Evolutionary conservation across 2,113 vertebrate genomes (phyloP).

Genomic region (Arothron firmamentum): DNA sequence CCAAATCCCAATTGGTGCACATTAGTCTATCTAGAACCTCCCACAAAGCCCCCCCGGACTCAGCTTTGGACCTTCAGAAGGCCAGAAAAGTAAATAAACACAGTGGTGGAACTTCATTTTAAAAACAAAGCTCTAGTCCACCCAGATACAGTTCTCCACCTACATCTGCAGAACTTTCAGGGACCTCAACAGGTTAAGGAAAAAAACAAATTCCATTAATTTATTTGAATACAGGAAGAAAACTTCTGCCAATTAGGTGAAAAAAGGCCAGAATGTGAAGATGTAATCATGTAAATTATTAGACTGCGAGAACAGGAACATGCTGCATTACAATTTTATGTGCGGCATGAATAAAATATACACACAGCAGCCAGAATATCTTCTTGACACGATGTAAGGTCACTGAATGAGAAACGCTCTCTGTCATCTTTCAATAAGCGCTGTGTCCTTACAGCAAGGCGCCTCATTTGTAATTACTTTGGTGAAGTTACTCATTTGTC

Average conservation of each 20-base stretch:
- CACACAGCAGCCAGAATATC: constrained; percentile 36
- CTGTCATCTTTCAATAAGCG: constrained; percentile 24
- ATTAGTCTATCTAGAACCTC: constrained; percentile 73
- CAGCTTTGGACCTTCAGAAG: constrained; percentile 55
- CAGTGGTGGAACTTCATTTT: constrained; percentile 42
- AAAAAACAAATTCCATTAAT: constrained; percentile 54
- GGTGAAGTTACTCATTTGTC: constrained; percentile 49
- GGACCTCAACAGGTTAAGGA: no score
- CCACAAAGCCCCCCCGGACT: constrained; percentile 11
- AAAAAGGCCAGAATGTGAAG: constrained; percentile 30
- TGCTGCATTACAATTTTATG: constrained; percentile 56
- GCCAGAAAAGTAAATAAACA: constrained; percentile 35
- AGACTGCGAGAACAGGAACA: constrained; percentile 37
- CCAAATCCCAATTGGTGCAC: constrained; percentile 71
- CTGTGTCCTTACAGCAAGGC: constrained; percentile 54
- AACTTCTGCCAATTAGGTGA: constrained; percentile 61
- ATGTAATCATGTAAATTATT: constrained; percentile 43
- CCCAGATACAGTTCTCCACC: constrained; percentile 61
- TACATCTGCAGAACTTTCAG: no score
- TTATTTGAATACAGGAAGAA: constrained; percentile 65
- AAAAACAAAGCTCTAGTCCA: constrained; percentile 63
- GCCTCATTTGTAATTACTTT: constrained; percentile 51
- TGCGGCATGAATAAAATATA: constrained; percentile 59
- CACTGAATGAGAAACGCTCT: constrained; percentile 41
- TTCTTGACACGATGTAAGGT: constrained; percentile 54